Evolutionary conservation across 2,113 vertebrate species (phyloP), one percentile per base, ranked within the genome.

Genomic region (Malurus elegans): DNA sequence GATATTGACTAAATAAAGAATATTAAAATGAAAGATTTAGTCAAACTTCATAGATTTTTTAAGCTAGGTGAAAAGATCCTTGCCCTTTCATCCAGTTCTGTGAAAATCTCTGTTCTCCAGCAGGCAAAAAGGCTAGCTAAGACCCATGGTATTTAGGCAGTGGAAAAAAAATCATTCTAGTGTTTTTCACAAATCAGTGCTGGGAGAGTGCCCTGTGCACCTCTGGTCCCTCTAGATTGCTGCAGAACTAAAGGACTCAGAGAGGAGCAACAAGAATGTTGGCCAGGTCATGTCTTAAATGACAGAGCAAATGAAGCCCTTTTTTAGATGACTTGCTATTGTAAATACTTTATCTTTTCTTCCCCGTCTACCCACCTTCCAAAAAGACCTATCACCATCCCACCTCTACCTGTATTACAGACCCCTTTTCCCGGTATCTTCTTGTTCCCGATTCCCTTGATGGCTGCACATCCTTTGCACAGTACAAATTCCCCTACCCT

Each of bases 171-270:
- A 18, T 25, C 15, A 14, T 74, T 74, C 21, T n/a, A 34, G 9
- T 34, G 7, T 23, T 18, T 66, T 32, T 34, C 44, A 44, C 0
- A 0, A 70, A 13, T 38, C 36, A 24, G 4, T 40, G 56, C n/a
- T 57, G 56, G 21, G 57, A 61, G 19, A 36, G 18, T 34, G 5
- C 24, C 57, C 42, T 58, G 42, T 26, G 45, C 42, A 47, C 21
- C 38, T 65, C 3, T 20, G 36, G 24, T 42, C 18, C 20, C 26
- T 78, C 65, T 8, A n/a, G 10, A 8, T 5, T 57, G 21, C 53
- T 93, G 66, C 38, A 75, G 47, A 79, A 17, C 36, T 57, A 23
- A 25, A 75, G 10, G 1, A 2, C 58, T 79, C 62, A 67, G 48
- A 73, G 40, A 81, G 9, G 4, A 56, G 29, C 25, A 78, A 53